Conservation (phyloP, 2,888 invertebrate species). For the Nomada ruficornis region DNA sequence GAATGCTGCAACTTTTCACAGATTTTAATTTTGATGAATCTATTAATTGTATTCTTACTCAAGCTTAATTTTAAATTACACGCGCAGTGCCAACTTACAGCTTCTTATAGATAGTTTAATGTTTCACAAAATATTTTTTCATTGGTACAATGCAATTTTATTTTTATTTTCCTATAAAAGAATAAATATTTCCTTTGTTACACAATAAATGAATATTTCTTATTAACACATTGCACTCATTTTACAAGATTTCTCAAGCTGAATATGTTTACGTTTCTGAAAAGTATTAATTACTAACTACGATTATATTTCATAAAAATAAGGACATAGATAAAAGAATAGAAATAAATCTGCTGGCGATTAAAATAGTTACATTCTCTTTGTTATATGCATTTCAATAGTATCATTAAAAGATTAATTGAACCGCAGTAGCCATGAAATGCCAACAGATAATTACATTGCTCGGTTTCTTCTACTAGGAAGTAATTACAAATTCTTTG, state of each 20-base stretch:
- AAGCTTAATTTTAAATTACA: background rate
- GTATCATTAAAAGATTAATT: background rate
- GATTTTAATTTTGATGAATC: background rate
- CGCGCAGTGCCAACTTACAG: conserved; percentile 8
- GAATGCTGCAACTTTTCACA: conserved; percentile 8
- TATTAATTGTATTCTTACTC: background rate
- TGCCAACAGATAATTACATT: background rate
- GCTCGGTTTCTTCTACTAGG: conserved; percentile 6
- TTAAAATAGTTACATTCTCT: background rate
- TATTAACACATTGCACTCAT: background rate
- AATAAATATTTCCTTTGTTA: background rate
- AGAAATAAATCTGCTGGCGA: background rate
- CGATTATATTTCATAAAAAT: background rate
- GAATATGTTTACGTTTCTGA: background rate
- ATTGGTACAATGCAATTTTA: background rate
- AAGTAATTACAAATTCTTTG: background rate
- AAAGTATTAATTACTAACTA: background rate
- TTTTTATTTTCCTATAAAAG: background rate
- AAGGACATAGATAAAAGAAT: background rate
- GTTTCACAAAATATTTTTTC: background rate
- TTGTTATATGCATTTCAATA: background rate
- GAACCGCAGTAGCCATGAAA: background rate
- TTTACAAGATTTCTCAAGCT: background rate
- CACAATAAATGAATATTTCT: background rate
- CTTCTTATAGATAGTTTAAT: conserved; percentile 15